Base-by-base conservation (phyloP, 2,888 invertebrate species). In the Tipula vernalis region DNA sequence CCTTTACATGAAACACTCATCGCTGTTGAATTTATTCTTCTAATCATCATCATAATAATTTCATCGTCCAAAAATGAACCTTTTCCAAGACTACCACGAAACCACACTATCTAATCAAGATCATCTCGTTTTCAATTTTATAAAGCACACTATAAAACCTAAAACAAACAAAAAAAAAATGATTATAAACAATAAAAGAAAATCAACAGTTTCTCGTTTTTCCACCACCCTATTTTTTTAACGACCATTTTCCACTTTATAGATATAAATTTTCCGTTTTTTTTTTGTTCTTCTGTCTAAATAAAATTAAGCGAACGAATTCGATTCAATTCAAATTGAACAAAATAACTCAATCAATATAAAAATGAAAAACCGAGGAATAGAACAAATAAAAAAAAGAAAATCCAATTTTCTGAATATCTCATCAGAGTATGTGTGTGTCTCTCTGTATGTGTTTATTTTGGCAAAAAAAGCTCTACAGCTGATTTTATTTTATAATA, bases 261-360 rank as follows among this genome's bases (percentile, higher is more conserved):
- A 71, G 10, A 71, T 71, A 71, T 71, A 71, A 71, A 71, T 28
- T 18, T 71, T 71, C 28, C 71, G 71, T 71, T 71, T 71, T 71
- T 71, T 4, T 71, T 71, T 71, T 71, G 10, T 71, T 28, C 28
- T 71, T 71, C 71, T 71, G 71, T 71, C 71, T 71, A 71, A 71
- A 71, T 71, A 71, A 71, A 71, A 71, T 71, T 71, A 28, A 71
- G 71, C 71, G 71, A 71, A 28, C 71, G 71, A 71, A 71, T 71
- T 71, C 71, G 71, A 71, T 71, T 71, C 71, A 71, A 71, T 71
- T 71, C 71, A 71, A 71, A 71, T 71, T 71, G 71, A 71, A 71
- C 71, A 71, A 71, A 71, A 71, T 71, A 71, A 71, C 28, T 71
- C 71, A 71, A 71, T 71, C 71, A 71, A 71, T 71, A 71, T 71